A percentile compares a stretch with the other conserved stretches of the same genome.
Evolutionary conservation across 2,113 vertebrate genomes (phyloP).

Genomic region (Tilapia sparmanii): DNA sequence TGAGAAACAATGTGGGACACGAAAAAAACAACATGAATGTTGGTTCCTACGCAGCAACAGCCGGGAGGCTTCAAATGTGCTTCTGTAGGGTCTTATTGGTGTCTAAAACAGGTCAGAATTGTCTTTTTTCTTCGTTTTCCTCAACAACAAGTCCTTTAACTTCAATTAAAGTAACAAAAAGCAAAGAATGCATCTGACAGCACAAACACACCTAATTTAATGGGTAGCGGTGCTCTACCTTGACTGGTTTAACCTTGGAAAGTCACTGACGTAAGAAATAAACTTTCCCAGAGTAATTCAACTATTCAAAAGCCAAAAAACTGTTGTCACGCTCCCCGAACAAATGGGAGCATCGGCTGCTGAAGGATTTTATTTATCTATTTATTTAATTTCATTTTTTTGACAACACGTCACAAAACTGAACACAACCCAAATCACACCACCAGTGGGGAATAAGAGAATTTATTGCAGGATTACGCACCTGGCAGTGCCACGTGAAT

Average conservation of each 20-base stretch:
- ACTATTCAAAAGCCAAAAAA: not conserved
- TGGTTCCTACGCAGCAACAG: not conserved
- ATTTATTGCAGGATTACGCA: slow-evolving; percentile 45
- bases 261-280: not conserved
- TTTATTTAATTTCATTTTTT: not conserved
- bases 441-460: slow-evolving; percentile 15
- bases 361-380: not conserved
- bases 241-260: not conserved
- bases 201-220: not conserved
- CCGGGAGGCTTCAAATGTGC: not conserved
- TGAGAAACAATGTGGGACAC: not conserved
- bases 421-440: slow-evolving; percentile 29
- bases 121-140: not conserved
- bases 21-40: not conserved
- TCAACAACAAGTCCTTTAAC: not conserved
- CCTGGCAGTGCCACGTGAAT: slow-evolving; percentile 58
- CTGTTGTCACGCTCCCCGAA: not conserved
- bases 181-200: not conserved
- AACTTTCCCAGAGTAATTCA: not conserved
- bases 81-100: not conserved
- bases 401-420: slow-evolving; percentile 27
- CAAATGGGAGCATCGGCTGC: slow-evolving; percentile 3
- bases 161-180: not conserved
- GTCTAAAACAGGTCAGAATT: not conserved
- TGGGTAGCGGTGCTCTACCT: not conserved